Evolutionary conservation across 2,888 invertebrate species (phyloP).

Genomic region (Synanthedon formicaeformis): DNA sequence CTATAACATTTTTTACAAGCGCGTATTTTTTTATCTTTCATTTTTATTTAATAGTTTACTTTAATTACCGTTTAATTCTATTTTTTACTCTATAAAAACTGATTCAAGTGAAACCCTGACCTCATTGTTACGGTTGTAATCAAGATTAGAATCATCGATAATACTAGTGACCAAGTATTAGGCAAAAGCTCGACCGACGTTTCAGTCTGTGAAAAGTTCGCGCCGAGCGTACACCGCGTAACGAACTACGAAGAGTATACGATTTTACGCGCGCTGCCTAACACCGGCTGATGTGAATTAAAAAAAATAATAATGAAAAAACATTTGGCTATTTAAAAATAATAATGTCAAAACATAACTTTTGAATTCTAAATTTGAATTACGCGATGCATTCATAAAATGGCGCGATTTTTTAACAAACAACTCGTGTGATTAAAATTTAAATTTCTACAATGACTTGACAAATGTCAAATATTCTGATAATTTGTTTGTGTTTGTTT

Average conservation of each 20-base stretch:
- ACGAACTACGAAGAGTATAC: neutral
- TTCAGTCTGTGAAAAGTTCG: conserved; percentile 52
- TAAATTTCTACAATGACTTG: conserved; percentile 17
- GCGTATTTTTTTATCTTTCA: no score
- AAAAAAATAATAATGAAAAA: conserved; percentile 18
- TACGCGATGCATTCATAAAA: conserved; percentile 16
- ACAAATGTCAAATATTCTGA: conserved; percentile 11
- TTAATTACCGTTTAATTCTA: neutral
- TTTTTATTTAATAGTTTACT: neutral
- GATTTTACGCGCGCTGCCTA: conserved; percentile 3
- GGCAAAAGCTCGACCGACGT: conserved; percentile 27
- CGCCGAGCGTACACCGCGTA: conserved; percentile 35
- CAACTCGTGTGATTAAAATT: conserved; percentile 6
- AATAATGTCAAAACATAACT: conserved; percentile 17
- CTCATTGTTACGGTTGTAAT: conserved; percentile 46
- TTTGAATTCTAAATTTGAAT: conserved; percentile 36
- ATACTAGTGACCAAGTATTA: conserved; percentile 50
- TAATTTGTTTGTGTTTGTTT: neutral
- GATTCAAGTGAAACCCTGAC: conserved; percentile 54
- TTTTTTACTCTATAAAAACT: conserved; percentile 14
- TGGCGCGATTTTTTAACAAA: conserved; percentile 11
- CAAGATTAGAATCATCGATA: conserved; percentile 64
- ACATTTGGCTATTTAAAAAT: conserved; percentile 11
- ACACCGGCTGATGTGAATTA: conserved; percentile 20
- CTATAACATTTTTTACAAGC: no score